Percentiles rank a stretch among this genome's conserved stretches.
phyloP scores from a whole-genome alignment of 2,797 vertebrate species.

The Xiphorhynchus erythropygius region DNA sequence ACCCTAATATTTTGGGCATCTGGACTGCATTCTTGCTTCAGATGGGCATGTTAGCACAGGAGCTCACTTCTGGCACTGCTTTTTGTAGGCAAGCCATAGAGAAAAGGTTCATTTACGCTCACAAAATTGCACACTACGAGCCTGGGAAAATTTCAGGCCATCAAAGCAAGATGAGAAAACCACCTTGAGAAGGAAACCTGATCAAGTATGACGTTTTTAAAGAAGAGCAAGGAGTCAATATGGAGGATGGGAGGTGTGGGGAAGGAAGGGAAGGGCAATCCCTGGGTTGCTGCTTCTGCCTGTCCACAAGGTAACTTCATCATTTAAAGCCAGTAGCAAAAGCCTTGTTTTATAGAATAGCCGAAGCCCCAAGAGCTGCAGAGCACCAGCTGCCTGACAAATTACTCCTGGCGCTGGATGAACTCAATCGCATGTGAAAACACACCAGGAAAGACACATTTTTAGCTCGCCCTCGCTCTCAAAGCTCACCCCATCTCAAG shows the following conservation, averaged over 20 bases:
- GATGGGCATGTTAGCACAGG: constrained; percentile 10
- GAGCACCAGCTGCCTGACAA: not conserved
- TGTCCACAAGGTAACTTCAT: not conserved
- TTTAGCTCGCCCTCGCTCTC: not conserved
- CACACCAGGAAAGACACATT: not conserved
- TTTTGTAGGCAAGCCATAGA: not conserved
- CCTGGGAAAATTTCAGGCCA: constrained; percentile 34
- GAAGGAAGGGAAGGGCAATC: not conserved
- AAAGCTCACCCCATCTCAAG: not conserved
- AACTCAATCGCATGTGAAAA: not conserved
- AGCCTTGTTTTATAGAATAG: not conserved
- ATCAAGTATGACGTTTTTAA: not conserved
- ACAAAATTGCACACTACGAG: not conserved
- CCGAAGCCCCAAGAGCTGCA: not conserved
- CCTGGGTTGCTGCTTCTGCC: not conserved
- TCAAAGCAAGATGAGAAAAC: constrained; percentile 26
- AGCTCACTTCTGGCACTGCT: not conserved
- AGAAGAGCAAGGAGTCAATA: not conserved
- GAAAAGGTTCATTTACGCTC: not conserved
- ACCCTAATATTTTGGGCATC: constrained; percentile 40
- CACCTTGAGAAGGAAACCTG: not conserved
- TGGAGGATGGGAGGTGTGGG: not conserved
- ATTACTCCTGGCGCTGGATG: not conserved
- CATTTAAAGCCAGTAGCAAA: not conserved
- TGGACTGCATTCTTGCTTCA: constrained; percentile 28